Base-by-base conservation (phyloP, 1,140 invertebrate genomes). In the Drosophila lacertosa region DNA sequence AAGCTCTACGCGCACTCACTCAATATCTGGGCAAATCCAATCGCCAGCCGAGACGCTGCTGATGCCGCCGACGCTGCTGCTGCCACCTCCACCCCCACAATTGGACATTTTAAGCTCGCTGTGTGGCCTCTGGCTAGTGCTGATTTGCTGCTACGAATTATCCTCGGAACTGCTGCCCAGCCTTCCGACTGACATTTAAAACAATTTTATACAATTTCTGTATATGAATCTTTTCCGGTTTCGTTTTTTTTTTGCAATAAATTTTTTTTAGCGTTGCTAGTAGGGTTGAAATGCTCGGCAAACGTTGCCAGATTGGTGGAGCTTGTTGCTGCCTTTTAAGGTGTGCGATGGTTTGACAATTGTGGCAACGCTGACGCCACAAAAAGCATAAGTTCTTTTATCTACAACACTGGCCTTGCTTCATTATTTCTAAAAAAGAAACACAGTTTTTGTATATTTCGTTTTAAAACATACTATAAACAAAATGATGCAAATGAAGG, bases 1-100 rank as follows among this genome's bases (percentile, higher is more conserved):
- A 60, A 84, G 72, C 74, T 65, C 59, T 71, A 74, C 82, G 71
- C 74, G 77, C 80, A 89, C 91, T 90, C 89, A 91, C 82, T 92
- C 91, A 63, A 80, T 68, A 82, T 94, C 93, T 55, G 89, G 89
- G 77, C 93, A 94, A 57, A 92, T 92, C 93, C 93, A 94, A 77
- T 94, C 93, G 51, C 92, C 93, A 50, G 92, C 91, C 45, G 77
- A 90, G 35, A 70, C 70, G 57, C 76, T 77, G 55, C 72, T 40
- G 50, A 63, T 57, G 26, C 53, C 70, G 40, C 76, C 48, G 22
- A 54, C 45, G 64, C 67, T 32, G 18, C 57, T 24, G 24, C 57
- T 48, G 40, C 57, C 54, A 32, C 59, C 59, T 48, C 54, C 78
- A 32, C 63, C 75, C 42, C 76, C 77, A 7, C 74, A 44, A 39